Conservation (phyloP, 2,113 vertebrate genomes). For the Phalacrocorax aristotelis region DNA sequence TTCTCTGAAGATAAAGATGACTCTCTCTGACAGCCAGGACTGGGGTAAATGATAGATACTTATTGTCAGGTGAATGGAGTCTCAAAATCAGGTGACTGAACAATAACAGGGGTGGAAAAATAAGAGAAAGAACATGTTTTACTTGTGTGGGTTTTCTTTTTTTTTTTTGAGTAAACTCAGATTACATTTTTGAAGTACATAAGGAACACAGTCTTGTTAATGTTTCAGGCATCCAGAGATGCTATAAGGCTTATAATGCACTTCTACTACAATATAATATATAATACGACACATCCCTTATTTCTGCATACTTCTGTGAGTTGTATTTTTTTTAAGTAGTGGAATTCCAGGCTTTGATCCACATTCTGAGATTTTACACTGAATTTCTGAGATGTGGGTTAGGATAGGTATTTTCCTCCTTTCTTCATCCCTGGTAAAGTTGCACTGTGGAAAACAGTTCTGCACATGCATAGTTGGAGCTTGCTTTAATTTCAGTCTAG, state of each 20-base stretch:
- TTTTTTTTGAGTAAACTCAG: not conserved
- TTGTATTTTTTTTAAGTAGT: not conserved
- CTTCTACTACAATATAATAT: not conserved
- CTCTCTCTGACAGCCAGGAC: constrained; percentile 28
- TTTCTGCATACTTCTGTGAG: not conserved
- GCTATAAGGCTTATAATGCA: not conserved
- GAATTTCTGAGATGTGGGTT: not conserved
- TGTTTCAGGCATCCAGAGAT: not conserved
- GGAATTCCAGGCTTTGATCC: not conserved
- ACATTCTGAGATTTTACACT: not conserved
- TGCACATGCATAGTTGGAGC: not conserved
- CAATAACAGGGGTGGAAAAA: constrained; percentile 32
- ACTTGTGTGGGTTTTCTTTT: not conserved
- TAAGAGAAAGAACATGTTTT: not conserved
- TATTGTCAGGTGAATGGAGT: constrained; percentile 47
- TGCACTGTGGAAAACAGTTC: not conserved
- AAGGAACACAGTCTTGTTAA: not conserved
- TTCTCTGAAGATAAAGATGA: constrained; percentile 47
- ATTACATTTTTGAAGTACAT: constrained; percentile 10
- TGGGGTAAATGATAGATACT: constrained; percentile 35
- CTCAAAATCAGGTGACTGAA: constrained; percentile 46
- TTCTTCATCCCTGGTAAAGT: not conserved
- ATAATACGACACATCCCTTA: not conserved
- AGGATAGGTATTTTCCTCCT: not conserved
- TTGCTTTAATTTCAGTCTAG: not conserved